A percentile compares a stretch with the other conserved stretches of the same genome.
phyloP scores from a whole-genome alignment of 2,113 vertebrate species.

The Mugil cephalus region DNA sequence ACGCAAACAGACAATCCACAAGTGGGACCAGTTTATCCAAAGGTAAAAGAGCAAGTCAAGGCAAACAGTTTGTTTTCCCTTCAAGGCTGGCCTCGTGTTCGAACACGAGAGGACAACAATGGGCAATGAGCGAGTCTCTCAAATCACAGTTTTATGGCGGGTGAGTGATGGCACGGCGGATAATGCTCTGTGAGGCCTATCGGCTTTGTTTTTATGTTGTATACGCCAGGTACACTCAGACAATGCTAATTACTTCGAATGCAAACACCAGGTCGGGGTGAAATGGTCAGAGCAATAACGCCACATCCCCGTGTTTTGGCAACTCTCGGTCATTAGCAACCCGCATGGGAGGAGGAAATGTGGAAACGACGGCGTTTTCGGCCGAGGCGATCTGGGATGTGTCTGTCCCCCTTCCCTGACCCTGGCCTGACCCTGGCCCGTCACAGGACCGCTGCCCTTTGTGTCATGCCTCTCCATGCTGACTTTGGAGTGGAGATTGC shows the following conservation, averaged over 20 bases:
- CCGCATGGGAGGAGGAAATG: constrained; percentile 49
- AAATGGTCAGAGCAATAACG: constrained; percentile 57
- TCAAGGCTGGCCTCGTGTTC: constrained; percentile 70
- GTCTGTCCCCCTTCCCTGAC: constrained; percentile 71
- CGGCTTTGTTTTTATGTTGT: constrained; percentile 68
- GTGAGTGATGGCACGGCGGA: constrained; percentile 66
- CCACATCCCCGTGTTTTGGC: constrained; percentile 60
- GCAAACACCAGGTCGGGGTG: constrained; percentile 72
- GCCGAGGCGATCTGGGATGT: constrained; percentile 44
- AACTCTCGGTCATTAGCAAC: constrained; percentile 63
- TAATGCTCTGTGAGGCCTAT: constrained; percentile 57
- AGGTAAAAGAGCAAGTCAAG: constrained; percentile 73
- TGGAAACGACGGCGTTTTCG: constrained; percentile 51
- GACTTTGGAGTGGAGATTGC: constrained; percentile 90
- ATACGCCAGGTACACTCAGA: constrained; percentile 66
- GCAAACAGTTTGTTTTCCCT: constrained; percentile 74
- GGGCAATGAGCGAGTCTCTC: constrained; percentile 57
- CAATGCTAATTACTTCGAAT: constrained; percentile 66
- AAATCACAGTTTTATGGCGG: constrained; percentile 75
- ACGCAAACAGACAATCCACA: constrained; percentile 74
- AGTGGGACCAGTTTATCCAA: constrained; percentile 64
- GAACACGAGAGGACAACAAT: constrained; percentile 76
- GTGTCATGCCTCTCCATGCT: constrained; percentile 83
- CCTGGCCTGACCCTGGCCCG: constrained; percentile 86
- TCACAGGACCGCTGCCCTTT: constrained; percentile 84